Evolutionary conservation across 1,140 invertebrate species (phyloP).

Genomic region (Euwallacea fornicatus): DNA sequence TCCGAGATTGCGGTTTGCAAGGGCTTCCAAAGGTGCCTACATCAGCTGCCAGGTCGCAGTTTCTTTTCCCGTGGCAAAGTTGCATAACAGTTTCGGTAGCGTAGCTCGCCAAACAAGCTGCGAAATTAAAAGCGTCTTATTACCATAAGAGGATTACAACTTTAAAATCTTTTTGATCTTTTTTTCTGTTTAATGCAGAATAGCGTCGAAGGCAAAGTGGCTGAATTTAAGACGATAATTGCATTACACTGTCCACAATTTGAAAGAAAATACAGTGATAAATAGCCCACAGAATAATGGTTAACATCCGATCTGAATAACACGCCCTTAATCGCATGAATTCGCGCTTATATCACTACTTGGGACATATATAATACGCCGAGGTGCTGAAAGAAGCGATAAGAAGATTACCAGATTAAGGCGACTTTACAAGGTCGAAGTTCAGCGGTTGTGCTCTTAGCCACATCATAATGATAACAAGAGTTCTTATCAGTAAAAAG

Average conservation of each 20-base stretch:
- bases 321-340: too few relatives aligned
- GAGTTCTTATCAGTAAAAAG: conserved; percentile 32
- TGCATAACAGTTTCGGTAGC: conserved; percentile 87
- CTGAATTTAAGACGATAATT: conserved; percentile 6
- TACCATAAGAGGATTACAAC: conserved; percentile 20
- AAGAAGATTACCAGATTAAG: conserved; percentile 23
- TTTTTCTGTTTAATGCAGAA: conserved; percentile 5
- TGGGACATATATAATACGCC: conserved; percentile 3
- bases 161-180: conserved; percentile 12
- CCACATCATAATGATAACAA: conserved; percentile 34
- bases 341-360: background rate
- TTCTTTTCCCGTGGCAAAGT: conserved; percentile 84
- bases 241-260: background rate
- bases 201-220: background rate
- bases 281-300: background rate
- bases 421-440: conserved; percentile 21
- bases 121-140: conserved; percentile 43
- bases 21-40: conserved; percentile 84
- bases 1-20: conserved; percentile 77
- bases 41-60: conserved; percentile 80
- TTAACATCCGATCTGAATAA: too few relatives aligned
- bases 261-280: background rate
- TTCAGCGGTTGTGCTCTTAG: conserved; percentile 25
- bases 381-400: conserved; percentile 18
- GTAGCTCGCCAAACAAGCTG: conserved; percentile 84